Percentiles rank a stretch among this genome's conserved stretches.
phyloP scores from a whole-genome alignment of 2,888 invertebrate species.

The Chalcosyrphus nemorum region DNA sequence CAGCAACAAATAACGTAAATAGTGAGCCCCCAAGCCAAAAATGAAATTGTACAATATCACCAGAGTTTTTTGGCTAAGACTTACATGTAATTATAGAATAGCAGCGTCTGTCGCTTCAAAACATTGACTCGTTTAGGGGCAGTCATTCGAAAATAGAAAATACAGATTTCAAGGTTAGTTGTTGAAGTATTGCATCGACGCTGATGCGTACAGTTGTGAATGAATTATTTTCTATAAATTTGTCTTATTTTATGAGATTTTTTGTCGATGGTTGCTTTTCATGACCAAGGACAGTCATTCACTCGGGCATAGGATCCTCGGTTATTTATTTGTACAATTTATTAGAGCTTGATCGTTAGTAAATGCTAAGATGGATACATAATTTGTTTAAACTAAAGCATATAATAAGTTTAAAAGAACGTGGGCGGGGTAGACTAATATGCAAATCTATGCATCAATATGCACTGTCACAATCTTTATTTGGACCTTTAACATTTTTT shows the following conservation, averaged over 20 bases:
- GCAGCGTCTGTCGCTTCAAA: background rate
- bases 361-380: too few relatives aligned
- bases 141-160: slow-evolving; percentile 8
- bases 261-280: too few relatives aligned
- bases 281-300: too few relatives aligned
- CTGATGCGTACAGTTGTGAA: background rate
- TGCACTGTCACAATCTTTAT: too few relatives aligned
- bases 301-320: too few relatives aligned
- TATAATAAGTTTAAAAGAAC: too few relatives aligned
- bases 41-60: background rate
- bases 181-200: background rate
- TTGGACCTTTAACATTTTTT: too few relatives aligned
- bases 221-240: background rate
- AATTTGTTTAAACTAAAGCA: too few relatives aligned
- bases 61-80: background rate
- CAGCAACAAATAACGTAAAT: background rate
- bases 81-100: background rate
- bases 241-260: background rate
- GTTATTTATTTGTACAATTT: too few relatives aligned
- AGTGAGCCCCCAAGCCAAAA: slow-evolving; percentile 4
- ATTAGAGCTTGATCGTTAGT: too few relatives aligned
- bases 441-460: too few relatives aligned
- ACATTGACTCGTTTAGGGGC: background rate
- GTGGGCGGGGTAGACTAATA: too few relatives aligned
- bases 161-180: slow-evolving; percentile 12